These are phyloP conservation scores for Cynodonichthys magdalenae DNA, from an alignment of 2,797 vertebrate genomes.

Conservation along the genomic window DNA sequence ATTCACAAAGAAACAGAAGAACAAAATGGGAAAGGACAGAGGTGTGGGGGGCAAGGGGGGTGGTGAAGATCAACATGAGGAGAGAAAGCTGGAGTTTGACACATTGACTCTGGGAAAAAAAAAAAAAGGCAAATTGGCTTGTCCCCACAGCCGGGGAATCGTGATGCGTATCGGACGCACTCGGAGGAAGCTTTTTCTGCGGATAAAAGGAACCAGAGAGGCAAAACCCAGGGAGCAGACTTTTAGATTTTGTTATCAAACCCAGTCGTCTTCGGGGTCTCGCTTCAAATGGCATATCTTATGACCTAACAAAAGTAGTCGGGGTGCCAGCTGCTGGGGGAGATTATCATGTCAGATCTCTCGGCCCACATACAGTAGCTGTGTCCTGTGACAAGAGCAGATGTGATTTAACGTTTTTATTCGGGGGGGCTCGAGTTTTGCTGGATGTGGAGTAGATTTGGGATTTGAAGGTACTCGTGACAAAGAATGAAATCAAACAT, in stretches of 20 bases:
- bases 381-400: conserved; percentile 51
- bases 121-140: conserved; percentile 67
- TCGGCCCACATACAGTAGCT: conserved; percentile 25
- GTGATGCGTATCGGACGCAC: conserved; percentile 66
- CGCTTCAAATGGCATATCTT: conserved; percentile 66
- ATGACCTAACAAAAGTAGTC: conserved; percentile 59
- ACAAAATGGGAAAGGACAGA: conserved; percentile 26
- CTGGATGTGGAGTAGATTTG: conserved; percentile 41
- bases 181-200: conserved; percentile 44
- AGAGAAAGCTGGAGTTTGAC: conserved; percentile 58
- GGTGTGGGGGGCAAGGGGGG: conserved; percentile 15
- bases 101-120: conserved; percentile 23
- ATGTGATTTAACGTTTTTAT: conserved; percentile 53
- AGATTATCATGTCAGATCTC: conserved; percentile 62
- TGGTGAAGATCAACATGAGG: conserved; percentile 41
- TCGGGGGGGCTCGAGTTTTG: conserved; percentile 39
- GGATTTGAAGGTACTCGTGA: conserved; percentile 8
- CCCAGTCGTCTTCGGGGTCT: conserved; percentile 47
- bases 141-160: conserved; percentile 55
- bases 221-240: conserved; percentile 52
- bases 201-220: conserved; percentile 59
- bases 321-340: conserved; percentile 36
- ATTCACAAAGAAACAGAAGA: conserved; percentile 51
- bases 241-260: conserved; percentile 69
- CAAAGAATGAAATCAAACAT: too few relatives aligned